A percentile compares a stretch with the other conserved stretches of the same genome.
Conservation (phyloP, 1,140 invertebrate genomes). For the Hetaerina americana region DNA sequence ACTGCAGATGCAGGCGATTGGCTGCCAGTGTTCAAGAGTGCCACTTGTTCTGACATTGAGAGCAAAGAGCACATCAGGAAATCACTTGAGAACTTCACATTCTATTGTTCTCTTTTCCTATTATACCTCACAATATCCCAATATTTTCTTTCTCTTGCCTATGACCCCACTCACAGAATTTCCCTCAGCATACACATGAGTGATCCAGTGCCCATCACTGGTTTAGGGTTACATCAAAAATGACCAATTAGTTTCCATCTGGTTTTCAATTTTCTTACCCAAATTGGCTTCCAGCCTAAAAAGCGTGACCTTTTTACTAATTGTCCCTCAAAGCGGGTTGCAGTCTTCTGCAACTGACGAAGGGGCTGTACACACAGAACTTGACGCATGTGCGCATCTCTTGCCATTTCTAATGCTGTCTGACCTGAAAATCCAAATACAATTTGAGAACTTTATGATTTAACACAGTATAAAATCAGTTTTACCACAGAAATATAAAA, state of each 20-base stretch:
- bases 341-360: constrained; percentile 39
- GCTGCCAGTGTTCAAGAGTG: too few relatives aligned
- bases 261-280: constrained; percentile 29
- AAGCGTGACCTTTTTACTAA: constrained; percentile 48
- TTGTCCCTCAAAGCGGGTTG: constrained; percentile 46
- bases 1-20: too few relatives aligned
- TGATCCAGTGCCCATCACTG: neutral
- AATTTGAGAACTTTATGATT: constrained; percentile 5
- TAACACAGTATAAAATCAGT: too few relatives aligned
- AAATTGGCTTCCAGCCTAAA: constrained; percentile 47
- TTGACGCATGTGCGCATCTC: constrained; percentile 46
- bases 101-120: too few relatives aligned
- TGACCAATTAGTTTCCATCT: neutral
- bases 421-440: constrained; percentile 34
- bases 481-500: too few relatives aligned
- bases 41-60: too few relatives aligned
- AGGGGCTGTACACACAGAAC: constrained; percentile 48
- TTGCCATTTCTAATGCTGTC: constrained; percentile 43
- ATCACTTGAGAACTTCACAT: too few relatives aligned
- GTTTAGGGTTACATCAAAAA: too few relatives aligned
- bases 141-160: too few relatives aligned
- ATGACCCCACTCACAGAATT: too few relatives aligned
- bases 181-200: neutral
- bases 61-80: too few relatives aligned
- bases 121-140: too few relatives aligned